Evolutionary conservation across 2,113 vertebrate genomes (phyloP).

Genomic region (Anguilla japonica): DNA sequence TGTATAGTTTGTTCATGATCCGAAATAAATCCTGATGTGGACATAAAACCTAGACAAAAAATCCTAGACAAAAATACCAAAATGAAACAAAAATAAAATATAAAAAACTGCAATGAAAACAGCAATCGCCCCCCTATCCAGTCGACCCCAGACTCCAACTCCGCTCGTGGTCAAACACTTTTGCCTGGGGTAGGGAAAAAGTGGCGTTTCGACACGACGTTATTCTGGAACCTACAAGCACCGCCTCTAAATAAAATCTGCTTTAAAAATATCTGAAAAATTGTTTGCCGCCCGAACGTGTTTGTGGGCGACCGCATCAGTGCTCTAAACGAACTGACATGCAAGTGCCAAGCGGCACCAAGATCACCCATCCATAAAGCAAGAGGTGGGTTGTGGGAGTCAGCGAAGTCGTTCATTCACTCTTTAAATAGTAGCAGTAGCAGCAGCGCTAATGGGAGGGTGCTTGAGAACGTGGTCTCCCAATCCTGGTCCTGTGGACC

Average conservation of each 20-base stretch:
- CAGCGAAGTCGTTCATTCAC: constrained; percentile 52
- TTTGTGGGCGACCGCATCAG: constrained; percentile 51
- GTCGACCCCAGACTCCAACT: constrained; percentile 74
- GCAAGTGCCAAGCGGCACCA: constrained; percentile 51
- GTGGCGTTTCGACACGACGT: constrained; percentile 77
- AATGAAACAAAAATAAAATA: constrained; percentile 45
- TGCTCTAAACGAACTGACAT: constrained; percentile 31
- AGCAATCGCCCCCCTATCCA: constrained; percentile 66
- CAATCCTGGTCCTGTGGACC: background rate
- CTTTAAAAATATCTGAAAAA: constrained; percentile 66
- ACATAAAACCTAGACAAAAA: constrained; percentile 55
- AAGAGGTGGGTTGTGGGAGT: constrained; percentile 54
- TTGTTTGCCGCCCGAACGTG: constrained; percentile 59
- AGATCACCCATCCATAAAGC: constrained; percentile 46
- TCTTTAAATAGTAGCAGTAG: constrained; percentile 26
- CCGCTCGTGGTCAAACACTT: constrained; percentile 76
- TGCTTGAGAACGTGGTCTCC: background rate
- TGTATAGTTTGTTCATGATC: constrained; percentile 96
- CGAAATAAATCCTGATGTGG: constrained; percentile 62
- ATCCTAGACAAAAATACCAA: constrained; percentile 55
- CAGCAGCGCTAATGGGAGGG: constrained; percentile 22
- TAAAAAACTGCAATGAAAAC: constrained; percentile 48
- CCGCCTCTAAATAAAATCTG: constrained; percentile 78
- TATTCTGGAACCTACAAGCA: constrained; percentile 72
- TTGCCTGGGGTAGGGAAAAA: constrained; percentile 71